These are phyloP conservation scores for Suillia variegata DNA, from an alignment of 2,888 invertebrate genomes.

Conservation along the genomic window DNA sequence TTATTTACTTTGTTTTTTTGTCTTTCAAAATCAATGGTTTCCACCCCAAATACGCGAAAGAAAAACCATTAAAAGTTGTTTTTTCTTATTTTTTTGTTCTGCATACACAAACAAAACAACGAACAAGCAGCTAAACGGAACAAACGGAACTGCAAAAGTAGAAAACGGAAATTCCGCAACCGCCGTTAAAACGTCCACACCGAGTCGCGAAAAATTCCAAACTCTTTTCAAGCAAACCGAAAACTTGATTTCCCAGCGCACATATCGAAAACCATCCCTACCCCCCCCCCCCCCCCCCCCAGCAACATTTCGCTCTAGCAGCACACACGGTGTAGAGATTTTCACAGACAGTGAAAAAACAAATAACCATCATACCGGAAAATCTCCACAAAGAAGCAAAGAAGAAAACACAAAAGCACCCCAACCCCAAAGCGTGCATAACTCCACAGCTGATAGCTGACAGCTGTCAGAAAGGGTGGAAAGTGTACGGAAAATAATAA, in stretches of 20 bases:
- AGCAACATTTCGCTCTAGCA: neutral
- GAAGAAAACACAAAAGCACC: no score
- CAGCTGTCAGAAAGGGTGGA: no score
- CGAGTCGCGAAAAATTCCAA: neutral
- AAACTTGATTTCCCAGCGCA: no score
- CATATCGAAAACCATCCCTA: no score
- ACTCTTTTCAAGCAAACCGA: no score
- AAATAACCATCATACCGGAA: neutral
- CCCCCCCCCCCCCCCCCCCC: no score
- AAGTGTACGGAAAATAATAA: no score
- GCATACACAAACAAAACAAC: neutral
- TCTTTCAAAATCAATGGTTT: neutral
- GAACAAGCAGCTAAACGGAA: neutral
- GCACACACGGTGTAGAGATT: neutral
- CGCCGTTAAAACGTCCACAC: neutral
- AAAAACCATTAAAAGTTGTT: neutral
- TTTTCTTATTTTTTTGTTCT: neutral
- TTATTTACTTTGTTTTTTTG: neutral
- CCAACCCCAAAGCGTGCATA: no score
- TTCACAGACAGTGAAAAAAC: neutral
- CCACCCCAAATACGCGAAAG: neutral
- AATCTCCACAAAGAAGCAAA: neutral
- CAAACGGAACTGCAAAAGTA: no score
- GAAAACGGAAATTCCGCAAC: neutral
- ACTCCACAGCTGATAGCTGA: no score